phyloP scores from a whole-genome alignment of 2,797 vertebrate species.

The Acanthiza pusilla region DNA sequence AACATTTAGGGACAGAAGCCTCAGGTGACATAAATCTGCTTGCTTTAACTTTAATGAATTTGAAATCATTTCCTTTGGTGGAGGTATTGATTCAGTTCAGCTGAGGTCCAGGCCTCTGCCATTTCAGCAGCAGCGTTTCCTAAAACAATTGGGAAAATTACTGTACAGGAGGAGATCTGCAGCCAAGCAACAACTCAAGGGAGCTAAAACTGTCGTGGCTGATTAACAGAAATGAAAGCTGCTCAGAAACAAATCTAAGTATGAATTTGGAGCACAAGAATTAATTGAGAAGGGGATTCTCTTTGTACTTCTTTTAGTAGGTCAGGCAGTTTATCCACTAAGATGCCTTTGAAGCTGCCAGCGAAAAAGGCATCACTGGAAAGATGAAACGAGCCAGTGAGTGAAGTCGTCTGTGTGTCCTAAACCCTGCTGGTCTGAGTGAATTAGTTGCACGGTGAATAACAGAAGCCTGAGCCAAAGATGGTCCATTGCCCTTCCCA shows the following conservation, averaged over 20 bases:
- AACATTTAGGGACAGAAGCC: neutral
- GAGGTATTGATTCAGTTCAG: neutral
- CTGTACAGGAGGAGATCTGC: neutral
- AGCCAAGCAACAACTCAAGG: slow-evolving; percentile 36
- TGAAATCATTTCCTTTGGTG: neutral
- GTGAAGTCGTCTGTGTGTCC: neutral
- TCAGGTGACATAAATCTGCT: neutral
- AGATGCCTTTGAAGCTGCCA: slow-evolving; percentile 64
- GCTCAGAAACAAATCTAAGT: slow-evolving; percentile 57
- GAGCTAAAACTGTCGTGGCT: slow-evolving; percentile 52
- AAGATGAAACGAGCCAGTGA: slow-evolving; percentile 13
- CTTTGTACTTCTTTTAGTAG: slow-evolving; percentile 63
- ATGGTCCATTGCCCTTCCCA: neutral
- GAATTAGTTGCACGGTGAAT: neutral
- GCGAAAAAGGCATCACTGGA: neutral
- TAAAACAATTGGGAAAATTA: neutral
- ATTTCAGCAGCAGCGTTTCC: neutral
- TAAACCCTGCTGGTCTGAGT: neutral
- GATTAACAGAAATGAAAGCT: slow-evolving; percentile 65
- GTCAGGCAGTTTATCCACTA: slow-evolving; percentile 60
- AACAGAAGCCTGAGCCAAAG: neutral
- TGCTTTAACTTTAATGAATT: neutral
- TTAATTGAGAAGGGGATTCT: slow-evolving; percentile 65
- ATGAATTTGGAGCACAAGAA: slow-evolving; percentile 50
- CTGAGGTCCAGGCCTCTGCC: neutral